A percentile compares a stretch with the other conserved stretches of the same genome.
phyloP scores from a whole-genome alignment of 2,113 vertebrate species.

The Sitta europaea region DNA sequence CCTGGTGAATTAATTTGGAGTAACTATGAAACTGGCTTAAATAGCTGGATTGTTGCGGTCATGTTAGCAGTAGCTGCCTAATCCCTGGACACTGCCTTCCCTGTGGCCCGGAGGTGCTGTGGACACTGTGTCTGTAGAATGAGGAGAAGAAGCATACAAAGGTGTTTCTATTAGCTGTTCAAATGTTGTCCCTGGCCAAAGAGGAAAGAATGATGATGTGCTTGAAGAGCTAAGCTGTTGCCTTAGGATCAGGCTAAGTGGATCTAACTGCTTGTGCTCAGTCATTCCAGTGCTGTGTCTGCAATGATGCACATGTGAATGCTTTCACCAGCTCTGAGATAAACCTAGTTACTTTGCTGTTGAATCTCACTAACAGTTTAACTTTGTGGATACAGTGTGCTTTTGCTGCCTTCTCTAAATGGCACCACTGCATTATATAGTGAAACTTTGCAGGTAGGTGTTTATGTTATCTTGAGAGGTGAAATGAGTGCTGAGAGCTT shows the following conservation, averaged over 20 bases:
- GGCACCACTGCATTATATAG: background rate
- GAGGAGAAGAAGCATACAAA: background rate
- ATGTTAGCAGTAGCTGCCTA: background rate
- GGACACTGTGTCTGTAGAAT: background rate
- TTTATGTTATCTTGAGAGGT: background rate
- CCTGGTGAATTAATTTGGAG: background rate
- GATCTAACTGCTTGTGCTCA: background rate
- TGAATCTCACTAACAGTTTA: background rate
- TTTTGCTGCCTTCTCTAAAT: background rate
- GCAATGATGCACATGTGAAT: accelerated
- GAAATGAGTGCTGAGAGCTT: background rate
- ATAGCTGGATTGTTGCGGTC: background rate
- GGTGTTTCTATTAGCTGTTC: background rate
- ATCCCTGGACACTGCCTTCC: background rate
- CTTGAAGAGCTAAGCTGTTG: background rate
- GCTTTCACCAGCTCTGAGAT: background rate
- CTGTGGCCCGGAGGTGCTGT: background rate
- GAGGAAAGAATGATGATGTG: background rate
- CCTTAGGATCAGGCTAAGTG: background rate
- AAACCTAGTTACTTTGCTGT: background rate
- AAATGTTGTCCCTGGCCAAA: background rate
- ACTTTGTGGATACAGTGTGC: background rate
- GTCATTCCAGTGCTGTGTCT: background rate
- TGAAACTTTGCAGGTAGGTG: background rate
- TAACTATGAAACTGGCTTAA: background rate